Evolutionary conservation across 2,113 vertebrate genomes (phyloP).

Genomic region (Serinus canaria): DNA sequence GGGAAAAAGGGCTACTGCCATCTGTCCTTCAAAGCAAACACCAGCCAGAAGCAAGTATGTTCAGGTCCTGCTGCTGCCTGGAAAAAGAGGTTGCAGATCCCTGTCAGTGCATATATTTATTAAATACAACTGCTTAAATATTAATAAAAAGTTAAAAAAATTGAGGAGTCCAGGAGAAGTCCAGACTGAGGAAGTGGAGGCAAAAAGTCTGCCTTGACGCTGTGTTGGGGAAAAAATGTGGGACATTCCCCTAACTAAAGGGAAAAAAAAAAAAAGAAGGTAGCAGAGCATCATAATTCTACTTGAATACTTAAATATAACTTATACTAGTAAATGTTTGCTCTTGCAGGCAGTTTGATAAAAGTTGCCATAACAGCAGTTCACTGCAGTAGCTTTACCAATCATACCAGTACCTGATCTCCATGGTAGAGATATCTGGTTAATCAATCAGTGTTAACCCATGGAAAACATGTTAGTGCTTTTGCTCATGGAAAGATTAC

Average conservation of each 20-base stretch:
- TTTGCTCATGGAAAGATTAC: neutral
- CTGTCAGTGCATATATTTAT: neutral
- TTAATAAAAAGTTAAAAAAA: neutral
- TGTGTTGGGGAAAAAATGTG: neutral
- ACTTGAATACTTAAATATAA: neutral
- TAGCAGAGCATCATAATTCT: neutral
- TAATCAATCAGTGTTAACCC: neutral
- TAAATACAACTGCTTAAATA: neutral
- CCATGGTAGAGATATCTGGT: neutral
- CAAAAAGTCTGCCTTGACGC: neutral
- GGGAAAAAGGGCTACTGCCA: neutral
- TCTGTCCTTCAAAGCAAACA: neutral
- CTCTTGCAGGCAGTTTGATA: neutral
- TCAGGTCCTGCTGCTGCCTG: neutral
- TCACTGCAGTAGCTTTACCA: neutral
- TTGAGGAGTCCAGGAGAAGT: neutral
- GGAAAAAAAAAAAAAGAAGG: neutral
- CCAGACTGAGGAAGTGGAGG: neutral
- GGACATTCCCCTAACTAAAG: fast-evolving
- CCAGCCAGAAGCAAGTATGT: neutral
- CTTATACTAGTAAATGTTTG: neutral
- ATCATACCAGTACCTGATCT: neutral
- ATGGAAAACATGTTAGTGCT: neutral
- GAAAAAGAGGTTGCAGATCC: neutral
- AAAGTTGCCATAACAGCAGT: neutral